Base-by-base conservation (phyloP, 2,113 vertebrate genomes). In the Synchiropus splendidus region DNA sequence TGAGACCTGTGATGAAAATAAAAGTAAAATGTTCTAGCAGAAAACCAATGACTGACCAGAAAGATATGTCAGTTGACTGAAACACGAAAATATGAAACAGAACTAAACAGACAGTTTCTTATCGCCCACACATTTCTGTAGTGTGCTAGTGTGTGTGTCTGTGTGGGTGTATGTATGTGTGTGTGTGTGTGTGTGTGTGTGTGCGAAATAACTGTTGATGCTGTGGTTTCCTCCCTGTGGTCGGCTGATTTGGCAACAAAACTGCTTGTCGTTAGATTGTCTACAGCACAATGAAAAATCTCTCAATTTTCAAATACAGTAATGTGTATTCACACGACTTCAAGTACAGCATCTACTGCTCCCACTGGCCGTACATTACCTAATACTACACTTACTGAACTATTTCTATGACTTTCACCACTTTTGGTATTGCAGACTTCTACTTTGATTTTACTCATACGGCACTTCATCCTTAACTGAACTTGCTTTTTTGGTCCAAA, bases 201-300 rank as follows among this genome's bases (percentile, higher is more conserved):
- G 21, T 27, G 51, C 55, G 58, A 49, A 70, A 65, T 66, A 71
- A 71, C 67, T 49, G 67, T 62, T 51, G 48, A 42, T 47, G 34
- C 5, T 60, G 47, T 41, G 61, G 67, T 62, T 74, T 75, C 72
- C 72, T 70, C 68, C 31, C 46, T 72, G 55, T 16, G 52, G 61
- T 47, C 35, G 10, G 18, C 39, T 35, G 39, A 27, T 66, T 61
- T 57, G 18, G 42, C 63, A 72, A 70, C 63, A 63, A 40, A 12
- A 37, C 45, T 16, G 38, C 13, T 53, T 46, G 42, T 55, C 41
- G 33, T 57, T 64, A 30, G 13, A 52, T 31, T 36, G 10, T 21
- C n/a, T n/a, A n/a, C n/a, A n/a, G n/a, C n/a, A n/a, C n/a, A n/a
- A n/a, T n/a, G n/a, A n/a, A n/a, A n/a, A n/a, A n/a, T n/a, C 10